A percentile compares a stretch with the other conserved stretches of the same genome.
These are phyloP conservation scores for Chelonus insularis DNA, from an alignment of 1,140 invertebrate genomes.

Conservation along the genomic window DNA sequence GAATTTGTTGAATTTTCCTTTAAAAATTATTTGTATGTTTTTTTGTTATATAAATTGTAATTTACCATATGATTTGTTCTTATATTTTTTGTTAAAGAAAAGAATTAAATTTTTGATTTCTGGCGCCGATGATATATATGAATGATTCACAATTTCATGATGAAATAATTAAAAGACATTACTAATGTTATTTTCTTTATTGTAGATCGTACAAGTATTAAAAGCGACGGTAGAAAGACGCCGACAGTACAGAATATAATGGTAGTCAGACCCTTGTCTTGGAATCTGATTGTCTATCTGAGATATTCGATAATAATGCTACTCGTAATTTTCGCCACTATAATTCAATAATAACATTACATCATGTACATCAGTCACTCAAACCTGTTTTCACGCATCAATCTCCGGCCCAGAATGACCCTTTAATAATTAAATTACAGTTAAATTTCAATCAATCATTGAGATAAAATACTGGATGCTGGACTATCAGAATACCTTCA, in stretches of 20 bases:
- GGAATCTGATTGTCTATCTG: slow-evolving; percentile 15
- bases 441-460: slow-evolving; percentile 11
- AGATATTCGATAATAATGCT: background rate
- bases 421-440: slow-evolving; percentile 26
- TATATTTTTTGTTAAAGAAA: background rate
- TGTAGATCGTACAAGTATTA: slow-evolving; percentile 26
- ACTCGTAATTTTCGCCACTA: slow-evolving; percentile 31
- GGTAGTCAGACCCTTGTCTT: slow-evolving; percentile 57
- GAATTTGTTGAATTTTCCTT: no score
- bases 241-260: slow-evolving; percentile 52
- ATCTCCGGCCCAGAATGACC: slow-evolving; percentile 54
- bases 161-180: slow-evolving; percentile 62
- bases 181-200: slow-evolving; percentile 60
- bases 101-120: slow-evolving; percentile 18
- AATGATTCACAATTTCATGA: slow-evolving; percentile 59
- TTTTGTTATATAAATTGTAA: no score
- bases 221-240: slow-evolving; percentile 39
- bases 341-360: slow-evolving; percentile 47
- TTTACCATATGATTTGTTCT: no score
- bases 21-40: no score
- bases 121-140: slow-evolving; percentile 44
- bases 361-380: slow-evolving; percentile 23
- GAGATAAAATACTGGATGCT: background rate
- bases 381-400: slow-evolving; percentile 35
- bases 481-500: no score